These are phyloP conservation scores for Sebastes variabilis DNA, from an alignment of 2,797 vertebrate genomes.

Conservation along the genomic window DNA sequence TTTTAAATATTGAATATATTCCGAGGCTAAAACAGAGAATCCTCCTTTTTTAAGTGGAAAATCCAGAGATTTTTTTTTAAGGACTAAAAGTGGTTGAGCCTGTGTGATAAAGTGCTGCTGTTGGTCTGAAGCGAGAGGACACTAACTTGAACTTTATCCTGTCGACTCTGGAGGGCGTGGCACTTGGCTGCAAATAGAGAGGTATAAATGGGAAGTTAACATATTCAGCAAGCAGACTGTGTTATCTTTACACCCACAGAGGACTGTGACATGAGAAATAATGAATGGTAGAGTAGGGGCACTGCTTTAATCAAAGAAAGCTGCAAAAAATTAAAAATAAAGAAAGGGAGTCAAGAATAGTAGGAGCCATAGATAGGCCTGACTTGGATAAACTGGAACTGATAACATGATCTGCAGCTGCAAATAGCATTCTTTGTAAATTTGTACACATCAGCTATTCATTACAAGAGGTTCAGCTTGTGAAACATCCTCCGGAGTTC, in stretches of 20 bases:
- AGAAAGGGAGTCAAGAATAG: not conserved
- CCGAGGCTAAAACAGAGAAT: rapidly evolving
- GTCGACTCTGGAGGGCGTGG: conserved; percentile 40
- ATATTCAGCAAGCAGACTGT: not conserved
- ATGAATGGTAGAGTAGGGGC: not conserved
- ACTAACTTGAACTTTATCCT: conserved; percentile 46
- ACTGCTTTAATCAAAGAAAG: not conserved
- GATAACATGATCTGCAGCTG: not conserved
- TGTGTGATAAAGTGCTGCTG: not conserved
- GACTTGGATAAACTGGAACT: not conserved
- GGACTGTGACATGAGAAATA: not conserved
- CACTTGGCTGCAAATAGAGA: conserved; percentile 32
- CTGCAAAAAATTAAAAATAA: not conserved
- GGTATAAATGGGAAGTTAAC: conserved; percentile 40
- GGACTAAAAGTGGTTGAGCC: not conserved
- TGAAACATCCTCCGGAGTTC: not conserved
- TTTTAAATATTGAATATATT: not conserved
- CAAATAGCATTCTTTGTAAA: not conserved
- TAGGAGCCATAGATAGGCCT: not conserved
- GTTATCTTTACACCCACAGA: not conserved
- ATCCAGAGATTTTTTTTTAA: not conserved
- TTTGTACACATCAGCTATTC: not conserved
- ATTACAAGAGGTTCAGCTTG: not conserved
- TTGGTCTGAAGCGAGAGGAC: conserved; percentile 7
- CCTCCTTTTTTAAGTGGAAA: not conserved